These are phyloP conservation scores for Serrognathus titanus DNA, from an alignment of 2,888 invertebrate species.

Conservation along the genomic window DNA sequence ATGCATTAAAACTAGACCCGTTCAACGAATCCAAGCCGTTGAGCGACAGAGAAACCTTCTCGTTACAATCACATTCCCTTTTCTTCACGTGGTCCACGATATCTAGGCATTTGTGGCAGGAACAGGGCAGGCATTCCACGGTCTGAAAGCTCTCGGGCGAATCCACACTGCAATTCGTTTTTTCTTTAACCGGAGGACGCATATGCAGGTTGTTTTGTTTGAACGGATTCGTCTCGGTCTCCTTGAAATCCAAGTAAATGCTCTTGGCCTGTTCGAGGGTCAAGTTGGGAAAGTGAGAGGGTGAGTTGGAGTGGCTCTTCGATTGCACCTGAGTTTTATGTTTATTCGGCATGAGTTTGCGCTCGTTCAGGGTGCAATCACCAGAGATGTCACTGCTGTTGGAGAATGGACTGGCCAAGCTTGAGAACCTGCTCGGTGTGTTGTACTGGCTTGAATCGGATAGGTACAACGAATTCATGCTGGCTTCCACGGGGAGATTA, in stretches of 20 bases:
- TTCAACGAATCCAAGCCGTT: conserved; percentile 16
- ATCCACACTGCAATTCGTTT: neutral
- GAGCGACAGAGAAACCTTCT: conserved; percentile 10
- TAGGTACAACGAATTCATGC: no score
- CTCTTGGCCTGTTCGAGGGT: neutral
- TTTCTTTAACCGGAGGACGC: neutral
- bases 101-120: no score
- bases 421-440: conserved; percentile 13
- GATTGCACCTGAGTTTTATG: conserved; percentile 8
- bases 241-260: neutral
- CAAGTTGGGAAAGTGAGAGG: conserved; percentile 4
- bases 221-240: conserved; percentile 2
- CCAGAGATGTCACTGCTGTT: conserved; percentile 10
- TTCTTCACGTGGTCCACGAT: neutral
- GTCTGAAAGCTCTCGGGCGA: neutral
- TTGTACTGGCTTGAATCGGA: conserved; percentile 8
- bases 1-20: conserved; percentile 12
- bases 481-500: no score
- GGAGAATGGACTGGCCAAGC: conserved; percentile 10
- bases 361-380: conserved; percentile 5
- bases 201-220: neutral
- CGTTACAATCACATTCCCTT: neutral
- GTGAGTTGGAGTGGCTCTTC: conserved; percentile 13
- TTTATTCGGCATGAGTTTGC: neutral
- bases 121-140: neutral